Percentiles rank a stretch among this genome's conserved stretches.
Evolutionary conservation across 2,888 invertebrate species (phyloP).

Genomic region (Ommatoiulus sabulosus): DNA sequence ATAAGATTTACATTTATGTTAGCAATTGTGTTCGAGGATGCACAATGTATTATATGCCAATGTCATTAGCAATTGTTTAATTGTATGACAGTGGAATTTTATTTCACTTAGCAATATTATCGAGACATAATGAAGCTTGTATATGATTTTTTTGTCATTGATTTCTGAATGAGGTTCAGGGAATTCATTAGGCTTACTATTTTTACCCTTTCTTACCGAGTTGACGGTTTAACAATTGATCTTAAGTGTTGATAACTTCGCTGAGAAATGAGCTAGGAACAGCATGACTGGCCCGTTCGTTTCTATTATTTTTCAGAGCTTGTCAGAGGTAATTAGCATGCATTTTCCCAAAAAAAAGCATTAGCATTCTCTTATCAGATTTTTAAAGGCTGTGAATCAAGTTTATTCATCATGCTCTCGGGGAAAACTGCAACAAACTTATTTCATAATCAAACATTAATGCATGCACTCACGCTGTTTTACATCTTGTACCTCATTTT

Average conservation of each 20-base stretch:
- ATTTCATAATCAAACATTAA: neutral
- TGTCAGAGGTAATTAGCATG: neutral
- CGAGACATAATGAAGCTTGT: too few relatives aligned
- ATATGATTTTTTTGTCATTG: neutral
- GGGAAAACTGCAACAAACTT: neutral
- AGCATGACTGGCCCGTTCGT: neutral
- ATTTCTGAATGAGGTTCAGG: neutral
- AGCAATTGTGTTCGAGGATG: too few relatives aligned
- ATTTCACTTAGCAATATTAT: too few relatives aligned
- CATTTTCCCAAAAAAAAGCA: neutral
- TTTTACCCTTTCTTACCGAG: neutral
- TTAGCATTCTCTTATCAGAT: neutral
- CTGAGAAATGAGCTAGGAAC: neutral
- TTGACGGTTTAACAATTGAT: neutral
- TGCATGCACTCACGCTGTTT: conserved; percentile 1
- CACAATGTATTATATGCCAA: too few relatives aligned
- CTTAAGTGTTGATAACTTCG: neutral
- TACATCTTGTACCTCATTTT: neutral
- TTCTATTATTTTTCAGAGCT: neutral
- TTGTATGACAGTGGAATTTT: too few relatives aligned
- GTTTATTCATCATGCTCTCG: neutral
- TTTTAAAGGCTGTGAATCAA: neutral
- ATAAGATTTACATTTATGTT: too few relatives aligned
- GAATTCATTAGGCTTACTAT: neutral
- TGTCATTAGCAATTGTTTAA: too few relatives aligned